A percentile compares a stretch with the other conserved stretches of the same genome.
These are phyloP conservation scores for Styela clava DNA, from an alignment of 23 tunicate genomes.

Conservation along the genomic window DNA sequence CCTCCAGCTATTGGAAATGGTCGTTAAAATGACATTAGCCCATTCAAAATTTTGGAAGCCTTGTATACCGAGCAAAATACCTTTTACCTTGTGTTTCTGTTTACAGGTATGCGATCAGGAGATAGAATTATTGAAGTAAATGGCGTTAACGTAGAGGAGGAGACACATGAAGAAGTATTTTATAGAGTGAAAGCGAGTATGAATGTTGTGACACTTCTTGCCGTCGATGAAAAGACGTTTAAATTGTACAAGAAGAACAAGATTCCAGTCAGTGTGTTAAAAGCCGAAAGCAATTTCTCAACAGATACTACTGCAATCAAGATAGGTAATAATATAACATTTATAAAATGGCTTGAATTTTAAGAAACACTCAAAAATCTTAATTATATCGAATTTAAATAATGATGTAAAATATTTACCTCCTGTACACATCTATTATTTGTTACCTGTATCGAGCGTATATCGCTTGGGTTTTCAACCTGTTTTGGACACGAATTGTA, in stretches of 20 bases:
- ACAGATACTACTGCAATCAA: conserved; percentile 26
- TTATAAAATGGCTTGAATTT: too few species aligned
- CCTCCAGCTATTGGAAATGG: too few species aligned
- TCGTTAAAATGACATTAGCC: too few species aligned
- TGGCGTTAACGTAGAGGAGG: conserved; percentile 81
- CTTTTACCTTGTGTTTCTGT: not conserved
- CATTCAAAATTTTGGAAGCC: too few species aligned
- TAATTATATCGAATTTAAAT: too few species aligned
- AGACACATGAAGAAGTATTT: conserved; percentile 88
- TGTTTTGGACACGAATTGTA: too few species aligned
- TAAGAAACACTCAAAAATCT: too few species aligned
- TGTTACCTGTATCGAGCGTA: too few species aligned
- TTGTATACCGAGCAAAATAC: too few species aligned
- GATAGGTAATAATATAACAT: too few species aligned
- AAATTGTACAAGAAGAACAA: conserved; percentile 70
- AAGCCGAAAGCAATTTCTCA: conserved; percentile 63
- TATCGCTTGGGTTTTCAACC: too few species aligned
- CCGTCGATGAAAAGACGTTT: conserved; percentile 90
- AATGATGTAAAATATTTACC: not conserved
- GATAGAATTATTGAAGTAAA: conserved; percentile 94
- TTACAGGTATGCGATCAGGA: conserved; percentile 85
- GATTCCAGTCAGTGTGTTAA: conserved; percentile 51
- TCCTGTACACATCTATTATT: too few species aligned
- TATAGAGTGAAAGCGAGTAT: conserved; percentile 83
- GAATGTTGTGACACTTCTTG: conserved; percentile 78